Evolutionary conservation across 1,140 invertebrate genomes (phyloP).

Genomic region (Drosophila kanapiae): DNA sequence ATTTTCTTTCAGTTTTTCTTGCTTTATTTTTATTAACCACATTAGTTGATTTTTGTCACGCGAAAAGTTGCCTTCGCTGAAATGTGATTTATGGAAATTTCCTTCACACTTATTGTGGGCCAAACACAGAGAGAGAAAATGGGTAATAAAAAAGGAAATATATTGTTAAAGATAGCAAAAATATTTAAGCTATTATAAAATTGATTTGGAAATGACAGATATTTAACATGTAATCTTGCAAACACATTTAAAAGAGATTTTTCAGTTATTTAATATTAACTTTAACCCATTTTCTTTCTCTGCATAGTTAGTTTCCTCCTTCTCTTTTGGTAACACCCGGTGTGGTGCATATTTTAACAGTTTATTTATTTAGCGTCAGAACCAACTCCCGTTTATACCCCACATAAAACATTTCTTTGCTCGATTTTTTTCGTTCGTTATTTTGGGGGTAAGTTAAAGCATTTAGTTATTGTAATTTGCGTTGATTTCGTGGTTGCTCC

Average conservation of each 20-base stretch:
- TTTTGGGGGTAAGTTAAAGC: conserved; percentile 47
- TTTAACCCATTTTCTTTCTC: too few species aligned
- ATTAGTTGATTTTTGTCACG: conserved; percentile 84
- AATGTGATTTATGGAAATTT: conserved; percentile 80
- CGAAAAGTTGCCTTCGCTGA: conserved; percentile 66
- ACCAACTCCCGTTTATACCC: conserved; percentile 47
- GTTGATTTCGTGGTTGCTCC: conserved; percentile 37
- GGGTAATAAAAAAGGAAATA: not conserved
- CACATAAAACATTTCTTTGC: conserved; percentile 13
- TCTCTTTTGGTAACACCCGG: not conserved
- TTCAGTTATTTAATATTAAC: not conserved
- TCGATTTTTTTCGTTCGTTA: conserved; percentile 1
- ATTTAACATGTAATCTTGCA: not conserved
- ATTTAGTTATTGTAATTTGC: conserved; percentile 77
- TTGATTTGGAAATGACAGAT: not conserved
- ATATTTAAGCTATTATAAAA: not conserved
- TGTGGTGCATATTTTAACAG: conserved; percentile 74
- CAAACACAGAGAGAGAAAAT: not conserved
- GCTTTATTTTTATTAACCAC: conserved; percentile 76
- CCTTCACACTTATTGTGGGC: conserved; percentile 62
- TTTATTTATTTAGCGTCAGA: conserved; percentile 73
- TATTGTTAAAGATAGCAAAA: too few species aligned
- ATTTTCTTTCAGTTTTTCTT: conserved; percentile 9
- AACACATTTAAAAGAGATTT: not conserved
- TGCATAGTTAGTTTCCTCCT: not conserved